Conservation (phyloP, 2,797 vertebrate genomes). For the Lagorchestes hirsutus region DNA sequence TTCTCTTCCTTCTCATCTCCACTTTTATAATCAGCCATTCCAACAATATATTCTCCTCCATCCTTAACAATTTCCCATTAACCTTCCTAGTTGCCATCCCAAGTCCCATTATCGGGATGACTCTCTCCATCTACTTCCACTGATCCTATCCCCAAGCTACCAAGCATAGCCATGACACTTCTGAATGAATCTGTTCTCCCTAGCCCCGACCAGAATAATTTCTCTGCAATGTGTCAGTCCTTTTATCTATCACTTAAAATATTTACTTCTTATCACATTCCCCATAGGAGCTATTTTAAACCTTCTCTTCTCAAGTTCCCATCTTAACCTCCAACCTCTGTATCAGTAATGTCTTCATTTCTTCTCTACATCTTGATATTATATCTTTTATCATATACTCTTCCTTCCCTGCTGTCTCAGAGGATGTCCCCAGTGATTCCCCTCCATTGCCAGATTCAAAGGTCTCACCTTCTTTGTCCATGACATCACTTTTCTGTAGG, state of each 20-base stretch:
- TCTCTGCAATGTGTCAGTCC: background rate
- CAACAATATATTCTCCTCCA: background rate
- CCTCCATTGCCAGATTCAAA: background rate
- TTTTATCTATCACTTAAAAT: background rate
- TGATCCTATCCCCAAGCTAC: background rate
- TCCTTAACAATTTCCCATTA: background rate
- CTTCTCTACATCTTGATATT: background rate
- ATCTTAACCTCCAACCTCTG: background rate
- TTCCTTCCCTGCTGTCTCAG: background rate
- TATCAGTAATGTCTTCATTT: background rate
- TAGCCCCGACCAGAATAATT: background rate
- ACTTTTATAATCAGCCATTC: background rate
- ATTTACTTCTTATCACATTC: background rate
- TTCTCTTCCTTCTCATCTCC: background rate
- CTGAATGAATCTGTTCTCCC: background rate
- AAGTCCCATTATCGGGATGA: background rate
- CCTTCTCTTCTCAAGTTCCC: background rate
- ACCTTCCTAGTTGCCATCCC: background rate
- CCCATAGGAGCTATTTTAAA: background rate
- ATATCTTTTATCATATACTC: background rate
- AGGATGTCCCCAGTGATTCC: background rate
- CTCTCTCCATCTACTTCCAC: background rate
- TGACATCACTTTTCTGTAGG: background rate
- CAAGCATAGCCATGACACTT: background rate
- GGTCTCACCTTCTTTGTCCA: background rate